Base-by-base conservation (phyloP, 92 coral and sea anemone species). In the Siderastrea radians region DNA sequence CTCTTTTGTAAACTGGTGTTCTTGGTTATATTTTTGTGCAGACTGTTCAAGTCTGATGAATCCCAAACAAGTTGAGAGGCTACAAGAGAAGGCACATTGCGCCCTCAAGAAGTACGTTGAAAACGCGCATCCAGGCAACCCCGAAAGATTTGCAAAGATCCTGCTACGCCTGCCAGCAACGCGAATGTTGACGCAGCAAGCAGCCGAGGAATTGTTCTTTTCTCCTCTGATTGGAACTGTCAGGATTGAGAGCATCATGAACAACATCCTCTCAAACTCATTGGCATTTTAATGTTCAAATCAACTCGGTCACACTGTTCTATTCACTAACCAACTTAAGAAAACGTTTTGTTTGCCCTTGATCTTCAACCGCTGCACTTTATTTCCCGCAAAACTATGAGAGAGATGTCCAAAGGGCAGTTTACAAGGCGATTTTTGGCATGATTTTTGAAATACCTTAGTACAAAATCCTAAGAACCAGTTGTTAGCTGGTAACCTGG, bases 171-270 rank as follows among this genome's bases (percentile, higher is more conserved):
- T 98, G 11, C 99, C 99, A 12, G 96, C 98, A 3, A 94, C 96
- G 3, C 89, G 94, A 80, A 74, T 90, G 65, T 83, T 98, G 66
- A 97, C 95, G 69, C 93, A 91, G 64, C 86, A 83, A 17, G 75
- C 92, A 43, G 94, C 96, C 1, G 99, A 98, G 86, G 98, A 96
- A 59, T 82, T 98, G 44, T 98, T 98, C 86, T 98, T 98, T 80
- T 88, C 96, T 38, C 98, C 98, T 7, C 90, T 98, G 61, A 95
- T 98, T 49, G 99, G 99, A 45, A 95, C 93, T 48, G 98, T 98
- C 13, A 93, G 87, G 74, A 96, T 98, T 44, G 97, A 93, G 65
- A 94, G 92, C 70, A 98, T 98, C 61, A 94, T 98, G 98, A 95
- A 94, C 62, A 92, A 95, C 66, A 98, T 98, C 15, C 80, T 98